Percentiles rank a stretch among this genome's conserved stretches.
phyloP scores from a whole-genome alignment of 2,888 invertebrate species.

The Carterocephalus palaemon region DNA sequence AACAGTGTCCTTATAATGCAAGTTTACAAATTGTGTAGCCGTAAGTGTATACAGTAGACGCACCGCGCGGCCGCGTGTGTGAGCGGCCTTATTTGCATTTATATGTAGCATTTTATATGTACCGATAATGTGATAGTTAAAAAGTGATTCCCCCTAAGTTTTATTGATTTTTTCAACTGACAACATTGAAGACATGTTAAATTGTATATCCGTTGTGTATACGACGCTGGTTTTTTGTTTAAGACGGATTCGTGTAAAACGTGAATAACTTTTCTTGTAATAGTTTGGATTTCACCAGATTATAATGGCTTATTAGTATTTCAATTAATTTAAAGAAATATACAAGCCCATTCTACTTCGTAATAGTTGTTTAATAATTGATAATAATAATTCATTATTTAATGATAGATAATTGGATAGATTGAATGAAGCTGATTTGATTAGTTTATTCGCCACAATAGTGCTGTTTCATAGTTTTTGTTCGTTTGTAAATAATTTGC shows the following conservation, averaged over 20 bases:
- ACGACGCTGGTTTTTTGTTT: background rate
- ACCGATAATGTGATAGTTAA: conserved; percentile 53
- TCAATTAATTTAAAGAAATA: conserved; percentile 1
- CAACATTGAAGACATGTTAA: conserved; percentile 13
- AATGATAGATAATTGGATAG: conserved; percentile 24
- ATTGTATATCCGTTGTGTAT: conserved; percentile 2
- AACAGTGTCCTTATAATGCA: conserved; percentile 30
- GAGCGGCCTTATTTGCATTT: conserved; percentile 45
- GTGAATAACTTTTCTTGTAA: background rate
- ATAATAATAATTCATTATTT: conserved; percentile 5
- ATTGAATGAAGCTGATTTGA: conserved; percentile 31
- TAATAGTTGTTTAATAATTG: conserved; percentile 21
- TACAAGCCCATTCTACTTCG: background rate
- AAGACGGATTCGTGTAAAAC: background rate
- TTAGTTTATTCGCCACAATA: conserved; percentile 23
- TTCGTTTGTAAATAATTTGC: conserved; percentile 41
- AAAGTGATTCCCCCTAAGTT: conserved; percentile 32
- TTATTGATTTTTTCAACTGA: conserved; percentile 10
- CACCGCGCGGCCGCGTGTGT: conserved; percentile 17
- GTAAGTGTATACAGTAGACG: conserved; percentile 16
- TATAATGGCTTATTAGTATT: conserved; percentile 14
- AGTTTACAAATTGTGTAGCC: conserved; percentile 30
- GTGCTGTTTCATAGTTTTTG: conserved; percentile 23
- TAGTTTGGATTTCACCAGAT: background rate
- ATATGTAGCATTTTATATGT: conserved; percentile 60